Evolutionary conservation across 2,113 vertebrate genomes (phyloP).

Genomic region (Corythornis cristatus): DNA sequence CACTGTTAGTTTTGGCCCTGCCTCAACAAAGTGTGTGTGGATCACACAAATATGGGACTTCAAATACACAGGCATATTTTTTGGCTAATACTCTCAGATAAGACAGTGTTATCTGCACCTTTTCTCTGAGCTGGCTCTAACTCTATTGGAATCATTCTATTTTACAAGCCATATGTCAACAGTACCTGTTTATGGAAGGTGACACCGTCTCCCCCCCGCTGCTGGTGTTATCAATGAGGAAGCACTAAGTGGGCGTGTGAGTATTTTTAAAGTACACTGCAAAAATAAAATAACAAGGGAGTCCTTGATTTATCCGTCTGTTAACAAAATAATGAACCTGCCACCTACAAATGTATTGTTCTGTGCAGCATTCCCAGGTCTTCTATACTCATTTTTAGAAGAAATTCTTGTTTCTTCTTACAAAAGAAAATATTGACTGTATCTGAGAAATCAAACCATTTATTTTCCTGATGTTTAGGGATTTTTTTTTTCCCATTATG

Average conservation of each 20-base stretch:
- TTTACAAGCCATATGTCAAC: constrained; percentile 65
- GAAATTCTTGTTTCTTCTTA: neutral
- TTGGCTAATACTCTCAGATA: constrained; percentile 53
- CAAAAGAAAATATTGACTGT: neutral
- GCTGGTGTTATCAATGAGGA: constrained; percentile 77
- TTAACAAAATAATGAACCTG: neutral
- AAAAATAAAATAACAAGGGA: constrained; percentile 59
- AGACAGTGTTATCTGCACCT: constrained; percentile 51
- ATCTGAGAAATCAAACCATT: neutral
- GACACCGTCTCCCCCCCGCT: constrained; percentile 42
- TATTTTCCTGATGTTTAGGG: neutral
- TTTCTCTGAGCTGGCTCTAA: constrained; percentile 34
- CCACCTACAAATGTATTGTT: neutral
- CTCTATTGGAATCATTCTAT: constrained; percentile 43
- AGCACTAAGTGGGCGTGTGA: constrained; percentile 74
- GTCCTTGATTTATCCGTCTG: constrained; percentile 12
- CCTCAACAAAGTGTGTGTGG: neutral
- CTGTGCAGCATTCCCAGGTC: constrained; percentile 25
- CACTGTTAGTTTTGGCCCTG: constrained; percentile 26
- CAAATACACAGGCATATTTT: constrained; percentile 59
- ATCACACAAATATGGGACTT: constrained; percentile 55
- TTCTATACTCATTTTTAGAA: neutral
- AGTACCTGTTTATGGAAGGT: constrained; percentile 76
- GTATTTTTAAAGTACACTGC: constrained; percentile 51
- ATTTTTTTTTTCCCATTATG: neutral